Evolutionary conservation across 2,113 vertebrate genomes (phyloP).

Genomic region (Psephotus haematonotus): DNA sequence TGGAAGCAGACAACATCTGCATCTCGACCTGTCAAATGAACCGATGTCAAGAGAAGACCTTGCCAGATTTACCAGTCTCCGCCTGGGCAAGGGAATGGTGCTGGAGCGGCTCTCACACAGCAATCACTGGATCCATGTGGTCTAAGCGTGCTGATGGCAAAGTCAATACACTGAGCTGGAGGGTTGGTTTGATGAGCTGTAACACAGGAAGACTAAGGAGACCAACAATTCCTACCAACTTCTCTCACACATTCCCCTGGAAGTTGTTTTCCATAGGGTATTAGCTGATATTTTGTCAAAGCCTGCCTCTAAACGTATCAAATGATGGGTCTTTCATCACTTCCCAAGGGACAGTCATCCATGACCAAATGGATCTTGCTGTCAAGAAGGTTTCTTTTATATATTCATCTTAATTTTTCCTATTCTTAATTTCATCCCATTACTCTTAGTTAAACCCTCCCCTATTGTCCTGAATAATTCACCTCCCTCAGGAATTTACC

Average conservation of each 20-base stretch:
- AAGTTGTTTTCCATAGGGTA: background rate
- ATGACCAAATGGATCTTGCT: slow-evolving; percentile 11
- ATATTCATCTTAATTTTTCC: slow-evolving; percentile 31
- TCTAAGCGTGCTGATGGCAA: background rate
- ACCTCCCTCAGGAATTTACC: slow-evolving; percentile 45
- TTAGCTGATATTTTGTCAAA: background rate
- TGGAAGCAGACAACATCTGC: accelerated
- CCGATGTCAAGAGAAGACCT: background rate
- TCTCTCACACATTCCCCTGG: background rate
- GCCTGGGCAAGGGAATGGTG: background rate
- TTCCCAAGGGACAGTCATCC: background rate
- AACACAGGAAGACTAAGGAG: background rate
- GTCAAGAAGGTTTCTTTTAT: slow-evolving; percentile 1
- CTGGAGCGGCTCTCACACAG: background rate
- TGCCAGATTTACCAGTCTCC: background rate
- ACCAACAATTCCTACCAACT: background rate
- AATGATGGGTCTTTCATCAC: background rate
- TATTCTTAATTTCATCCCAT: slow-evolving; percentile 47
- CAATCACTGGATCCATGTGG: accelerated
- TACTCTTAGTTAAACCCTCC: slow-evolving; percentile 42
- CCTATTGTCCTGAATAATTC: slow-evolving; percentile 61
- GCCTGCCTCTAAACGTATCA: background rate
- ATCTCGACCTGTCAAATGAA: background rate
- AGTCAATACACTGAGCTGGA: background rate
- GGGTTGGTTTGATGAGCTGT: background rate